These are phyloP conservation scores for Stichopus horrens DNA, from an alignment of 53 echinoderm and acorn worm species.

Conservation along the genomic window DNA sequence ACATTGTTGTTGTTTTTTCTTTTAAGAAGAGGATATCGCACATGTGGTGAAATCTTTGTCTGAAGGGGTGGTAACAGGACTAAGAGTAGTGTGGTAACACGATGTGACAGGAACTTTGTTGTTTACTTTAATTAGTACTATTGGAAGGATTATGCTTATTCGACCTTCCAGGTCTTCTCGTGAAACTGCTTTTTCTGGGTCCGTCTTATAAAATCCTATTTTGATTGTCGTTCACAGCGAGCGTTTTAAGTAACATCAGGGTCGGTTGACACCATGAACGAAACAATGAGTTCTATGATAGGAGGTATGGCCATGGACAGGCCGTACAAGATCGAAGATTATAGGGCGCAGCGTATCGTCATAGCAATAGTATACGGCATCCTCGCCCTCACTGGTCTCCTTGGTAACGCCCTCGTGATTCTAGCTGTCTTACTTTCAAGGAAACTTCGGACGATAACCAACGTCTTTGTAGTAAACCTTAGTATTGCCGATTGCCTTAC, in stretches of 20 bases:
- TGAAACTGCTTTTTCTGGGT: too few relatives aligned
- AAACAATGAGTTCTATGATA: too few relatives aligned
- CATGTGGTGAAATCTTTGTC: not conserved
- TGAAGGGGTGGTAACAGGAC: not conserved
- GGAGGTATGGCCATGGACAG: conserved; percentile 12
- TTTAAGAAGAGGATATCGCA: not conserved
- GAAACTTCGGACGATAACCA: conserved; percentile 52
- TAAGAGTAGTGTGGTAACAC: not conserved
- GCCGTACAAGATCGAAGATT: conserved; percentile 36
- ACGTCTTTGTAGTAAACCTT: conserved; percentile 57
- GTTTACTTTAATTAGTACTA: too few relatives aligned
- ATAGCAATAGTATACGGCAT: conserved; percentile 28
- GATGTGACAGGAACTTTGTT: too few relatives aligned
- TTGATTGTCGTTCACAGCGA: too few relatives aligned
- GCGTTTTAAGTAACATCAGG: too few relatives aligned
- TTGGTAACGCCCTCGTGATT: conserved; percentile 55
- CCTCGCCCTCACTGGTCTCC: conserved; percentile 12
- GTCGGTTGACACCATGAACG: not conserved
- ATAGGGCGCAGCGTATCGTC: conserved; percentile 13
- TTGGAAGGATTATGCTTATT: too few relatives aligned
- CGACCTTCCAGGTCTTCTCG: too few relatives aligned
- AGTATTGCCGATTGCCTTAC: conserved; percentile 51
- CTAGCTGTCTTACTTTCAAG: conserved; percentile 46
- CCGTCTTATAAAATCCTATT: too few relatives aligned
- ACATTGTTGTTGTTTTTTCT: not conserved